Evolutionary conservation across 2,888 invertebrate genomes (phyloP).

Genomic region (Callyntrura guangdongensis): DNA sequence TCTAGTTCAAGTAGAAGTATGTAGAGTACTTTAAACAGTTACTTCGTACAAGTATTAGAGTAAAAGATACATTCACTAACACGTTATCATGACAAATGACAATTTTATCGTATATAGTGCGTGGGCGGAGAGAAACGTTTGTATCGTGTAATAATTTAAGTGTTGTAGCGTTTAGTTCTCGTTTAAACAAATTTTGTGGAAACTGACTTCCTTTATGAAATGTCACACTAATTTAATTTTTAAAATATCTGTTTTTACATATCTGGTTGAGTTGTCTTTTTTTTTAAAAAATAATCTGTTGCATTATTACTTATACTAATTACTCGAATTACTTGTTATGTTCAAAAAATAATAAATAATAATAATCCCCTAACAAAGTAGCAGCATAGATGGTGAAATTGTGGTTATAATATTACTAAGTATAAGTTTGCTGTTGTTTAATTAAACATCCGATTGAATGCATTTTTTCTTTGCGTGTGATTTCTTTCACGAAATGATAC

Average conservation of each 20-base stretch:
- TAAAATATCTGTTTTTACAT: background rate
- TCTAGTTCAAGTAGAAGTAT: too few species aligned
- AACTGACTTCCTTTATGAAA: background rate
- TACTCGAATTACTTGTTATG: background rate
- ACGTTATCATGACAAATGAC: background rate
- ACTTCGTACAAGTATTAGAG: background rate
- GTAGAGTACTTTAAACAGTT: background rate
- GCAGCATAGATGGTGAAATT: constrained; percentile 20
- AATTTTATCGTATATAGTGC: background rate
- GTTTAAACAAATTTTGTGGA: background rate
- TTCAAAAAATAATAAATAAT: constrained; percentile 48
- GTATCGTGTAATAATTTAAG: background rate
- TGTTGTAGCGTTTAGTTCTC: background rate
- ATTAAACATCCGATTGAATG: background rate
- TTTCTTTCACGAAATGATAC: too few species aligned
- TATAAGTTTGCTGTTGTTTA: background rate
- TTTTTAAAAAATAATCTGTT: too few species aligned
- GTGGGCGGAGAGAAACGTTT: constrained; percentile 9
- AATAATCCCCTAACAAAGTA: background rate
- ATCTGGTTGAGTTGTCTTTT: background rate
- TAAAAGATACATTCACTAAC: background rate
- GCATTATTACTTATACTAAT: background rate
- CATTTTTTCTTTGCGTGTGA: background rate
- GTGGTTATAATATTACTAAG: background rate
- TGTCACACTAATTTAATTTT: too few species aligned